Base-by-base conservation (phyloP, 1,140 invertebrate genomes). In the Melitaea cinxia region DNA sequence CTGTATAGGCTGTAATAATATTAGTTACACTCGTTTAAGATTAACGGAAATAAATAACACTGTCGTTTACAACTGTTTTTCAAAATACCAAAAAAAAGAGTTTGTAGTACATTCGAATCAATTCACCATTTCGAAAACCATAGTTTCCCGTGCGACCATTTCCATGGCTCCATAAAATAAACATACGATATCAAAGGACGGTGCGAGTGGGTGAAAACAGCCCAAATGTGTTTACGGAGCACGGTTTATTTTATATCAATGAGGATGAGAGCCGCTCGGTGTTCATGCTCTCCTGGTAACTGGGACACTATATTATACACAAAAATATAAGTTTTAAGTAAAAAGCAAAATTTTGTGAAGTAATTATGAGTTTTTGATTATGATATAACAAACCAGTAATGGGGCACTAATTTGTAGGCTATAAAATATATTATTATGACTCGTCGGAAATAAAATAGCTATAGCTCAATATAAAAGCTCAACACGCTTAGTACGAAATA, bases 101-200 rank as follows among this genome's bases (percentile, higher is more conserved):
- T 54, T 12, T 33, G 30, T 42, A 21, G 17, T 47, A 62, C 35
- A 53, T 62, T 42, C 49, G 42, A 33, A 60, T 50, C 33, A 19
- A 52, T 50, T 39, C 15, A 23, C 19, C n/a, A 47, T 47, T 47
- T 12, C 42, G 23, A 47, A 60, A 26, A 14, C 14, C 33, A 17
- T 37, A 23, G 23, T 28, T 35, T 61, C 9, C 26, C 30, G 49
- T 53, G 47, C 47, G 45, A 42, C 49, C 14, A 49, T 62, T 53
- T 17, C 49, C 23, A 35, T 39, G 53, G 35, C 21, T n/a, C 23
- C 35, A 62, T 62, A 62, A 62, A 62, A 54, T 62, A 62, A 62
- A 62, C 49, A 61, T 61, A 49, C 37, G 56, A 49, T 61, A 61
- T 53, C 47, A 52, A 52, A 50, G 49, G 23, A 26, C 33, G 21